Evolutionary conservation across 2,888 invertebrate species (phyloP).

Genomic region (Eumerus sabulonum): DNA sequence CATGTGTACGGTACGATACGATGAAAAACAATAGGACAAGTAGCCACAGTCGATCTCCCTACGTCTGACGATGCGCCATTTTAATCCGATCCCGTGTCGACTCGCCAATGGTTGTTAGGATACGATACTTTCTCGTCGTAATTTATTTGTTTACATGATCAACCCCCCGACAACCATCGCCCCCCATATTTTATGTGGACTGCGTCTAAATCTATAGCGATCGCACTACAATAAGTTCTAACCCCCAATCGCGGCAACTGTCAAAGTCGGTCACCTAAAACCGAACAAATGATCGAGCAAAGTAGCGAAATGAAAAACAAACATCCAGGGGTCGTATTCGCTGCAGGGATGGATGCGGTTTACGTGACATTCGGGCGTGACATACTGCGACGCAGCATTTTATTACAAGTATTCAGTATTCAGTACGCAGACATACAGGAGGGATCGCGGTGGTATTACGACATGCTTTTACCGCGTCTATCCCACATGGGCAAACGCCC

Average conservation of each 20-base stretch:
- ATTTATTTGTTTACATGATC: conserved; percentile 47
- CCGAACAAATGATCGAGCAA: no score
- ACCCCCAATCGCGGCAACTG: no score
- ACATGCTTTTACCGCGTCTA: no score
- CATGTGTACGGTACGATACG: no score
- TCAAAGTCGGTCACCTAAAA: no score
- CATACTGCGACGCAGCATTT: conserved; percentile 11
- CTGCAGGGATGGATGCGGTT: conserved; percentile 1
- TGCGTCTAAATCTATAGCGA: conserved; percentile 36
- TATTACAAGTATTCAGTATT: no score
- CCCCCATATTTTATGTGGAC: conserved; percentile 37
- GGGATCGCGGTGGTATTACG: no score
- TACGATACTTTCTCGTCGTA: conserved; percentile 2
- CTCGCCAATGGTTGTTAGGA: conserved; percentile 24
- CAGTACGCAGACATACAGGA: no score
- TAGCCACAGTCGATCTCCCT: conserved; percentile 1
- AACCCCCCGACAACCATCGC: conserved; percentile 24
- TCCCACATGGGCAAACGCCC: no score
- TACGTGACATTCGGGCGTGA: conserved; percentile 22
- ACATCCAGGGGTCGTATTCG: no score
- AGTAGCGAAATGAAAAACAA: no score
- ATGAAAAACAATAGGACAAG: conserved; percentile 22
- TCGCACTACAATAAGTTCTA: conserved; percentile 2
- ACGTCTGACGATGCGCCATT: conserved; percentile 49
- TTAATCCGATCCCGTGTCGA: conserved; percentile 39